Conservation (phyloP, 2,888 invertebrate species). For the Sepiola atlantica region DNA sequence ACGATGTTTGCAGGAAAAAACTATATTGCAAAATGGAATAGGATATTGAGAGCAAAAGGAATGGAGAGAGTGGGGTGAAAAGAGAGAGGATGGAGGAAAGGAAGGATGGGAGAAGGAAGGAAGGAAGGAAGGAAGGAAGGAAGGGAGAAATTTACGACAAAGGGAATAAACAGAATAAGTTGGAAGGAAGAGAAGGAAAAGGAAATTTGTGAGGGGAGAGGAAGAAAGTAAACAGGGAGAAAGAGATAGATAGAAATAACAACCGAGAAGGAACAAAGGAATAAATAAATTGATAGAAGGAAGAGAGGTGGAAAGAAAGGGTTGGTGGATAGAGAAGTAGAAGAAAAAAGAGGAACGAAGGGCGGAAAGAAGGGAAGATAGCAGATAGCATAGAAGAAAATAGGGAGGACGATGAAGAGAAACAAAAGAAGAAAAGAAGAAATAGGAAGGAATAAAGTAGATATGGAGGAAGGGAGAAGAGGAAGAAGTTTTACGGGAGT, state of each 20-base stretch:
- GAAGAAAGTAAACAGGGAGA: not conserved
- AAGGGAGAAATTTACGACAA: not conserved
- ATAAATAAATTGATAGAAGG: not conserved
- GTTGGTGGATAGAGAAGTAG: not conserved
- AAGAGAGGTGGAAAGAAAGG: no score
- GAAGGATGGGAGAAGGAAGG: no score
- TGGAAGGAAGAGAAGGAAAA: not conserved
- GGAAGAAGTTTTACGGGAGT: not conserved
- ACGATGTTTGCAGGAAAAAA: no score
- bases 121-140: not conserved
- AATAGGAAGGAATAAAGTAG: not conserved
- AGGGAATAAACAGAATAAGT: no score
- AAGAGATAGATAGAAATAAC: not conserved
- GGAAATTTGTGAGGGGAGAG: not conserved
- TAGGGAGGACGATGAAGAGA: not conserved
- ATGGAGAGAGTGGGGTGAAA: not conserved
- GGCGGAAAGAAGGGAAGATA: not conserved
- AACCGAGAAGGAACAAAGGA: not conserved
- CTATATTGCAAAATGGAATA: not conserved
- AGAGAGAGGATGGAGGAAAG: not conserved
- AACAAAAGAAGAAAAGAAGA: not conserved
- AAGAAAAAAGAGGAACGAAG: not conserved
- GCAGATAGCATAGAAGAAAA: not conserved
- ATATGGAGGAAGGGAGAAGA: not conserved
- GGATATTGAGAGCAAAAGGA: not conserved